These are phyloP conservation scores for Poeciliopsis occidentalis DNA, from an alignment of 2,113 vertebrate species.

Conservation along the genomic window DNA sequence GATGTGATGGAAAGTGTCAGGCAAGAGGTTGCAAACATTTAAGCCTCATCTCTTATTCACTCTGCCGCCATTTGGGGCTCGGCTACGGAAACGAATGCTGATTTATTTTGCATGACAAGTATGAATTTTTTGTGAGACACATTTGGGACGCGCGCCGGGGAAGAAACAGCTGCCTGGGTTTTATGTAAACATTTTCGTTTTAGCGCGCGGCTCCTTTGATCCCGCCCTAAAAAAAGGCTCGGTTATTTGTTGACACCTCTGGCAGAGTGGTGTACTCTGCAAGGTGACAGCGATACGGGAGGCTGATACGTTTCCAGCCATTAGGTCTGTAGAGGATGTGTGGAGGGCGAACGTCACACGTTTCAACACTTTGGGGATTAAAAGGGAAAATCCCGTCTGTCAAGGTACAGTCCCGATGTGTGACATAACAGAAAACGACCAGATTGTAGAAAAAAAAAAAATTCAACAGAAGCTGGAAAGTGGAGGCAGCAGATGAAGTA, in stretches of 20 bases:
- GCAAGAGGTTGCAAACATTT: constrained; percentile 81
- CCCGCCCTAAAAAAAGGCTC: constrained; percentile 47
- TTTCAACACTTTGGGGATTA: constrained; percentile 1
- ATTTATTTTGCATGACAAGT: constrained; percentile 88
- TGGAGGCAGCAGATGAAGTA: neutral
- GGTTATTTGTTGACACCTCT: constrained; percentile 55
- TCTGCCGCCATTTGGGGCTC: constrained; percentile 78
- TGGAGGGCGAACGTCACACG: neutral
- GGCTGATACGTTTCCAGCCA: neutral
- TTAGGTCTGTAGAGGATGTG: neutral
- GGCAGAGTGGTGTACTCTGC: constrained; percentile 9
- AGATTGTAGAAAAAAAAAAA: too few species aligned
- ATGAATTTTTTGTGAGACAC: constrained; percentile 83
- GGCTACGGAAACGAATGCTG: constrained; percentile 73
- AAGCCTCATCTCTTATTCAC: constrained; percentile 83
- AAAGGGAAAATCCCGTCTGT: neutral
- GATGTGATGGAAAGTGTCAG: constrained; percentile 85
- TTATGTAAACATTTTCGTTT: constrained; percentile 69
- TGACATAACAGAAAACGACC: neutral
- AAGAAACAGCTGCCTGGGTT: constrained; percentile 38
- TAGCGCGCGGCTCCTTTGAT: constrained; percentile 48
- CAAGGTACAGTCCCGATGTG: neutral
- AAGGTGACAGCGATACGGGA: constrained; percentile 15
- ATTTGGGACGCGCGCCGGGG: constrained; percentile 52
- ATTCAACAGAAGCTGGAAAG: neutral